Base-by-base conservation (phyloP, 2,797 vertebrate species). In the Chelidonichthys spinosus region DNA sequence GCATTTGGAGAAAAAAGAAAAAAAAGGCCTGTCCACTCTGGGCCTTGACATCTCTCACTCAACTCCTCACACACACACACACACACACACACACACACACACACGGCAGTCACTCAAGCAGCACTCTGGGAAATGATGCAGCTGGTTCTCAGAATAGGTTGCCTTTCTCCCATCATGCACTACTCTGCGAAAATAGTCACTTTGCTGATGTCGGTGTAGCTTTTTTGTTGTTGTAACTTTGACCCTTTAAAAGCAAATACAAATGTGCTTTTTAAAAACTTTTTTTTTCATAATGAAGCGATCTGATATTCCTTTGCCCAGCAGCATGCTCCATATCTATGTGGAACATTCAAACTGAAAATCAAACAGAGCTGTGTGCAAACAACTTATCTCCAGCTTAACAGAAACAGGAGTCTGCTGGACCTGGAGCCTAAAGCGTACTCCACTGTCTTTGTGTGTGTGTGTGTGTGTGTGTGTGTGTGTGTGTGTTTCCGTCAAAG, bases 81-180 rank as follows among this genome's bases (percentile, higher is more conserved):
- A 46, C 69, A 47, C 42, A 13, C 59, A 61, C 58, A 72, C 46
- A 73, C 55, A 61, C 56, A 76, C 49, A 54, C 65, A 64, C 54
- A 66, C 63, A 69, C 65, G 58, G 76, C 83, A 85, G 82, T 83
- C 89, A 89, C 79, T 86, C 88, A 87, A 85, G 83, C 64, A 87
- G 88, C 87, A 92, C 85, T 92, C 78, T 84, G 86, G 85, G 87
- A 91, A 90, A 91, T 90, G 87, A 93, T 89, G 86, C 89, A 76
- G 79, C 58, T 43, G 17, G 67, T 83, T 88, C 81, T 85, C 72
- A 81, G 83, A 89, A 81, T 84, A 75, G 50, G 67, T 71, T 87
- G 90, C 91, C 88, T 88, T 84, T 90, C 85, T 85, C 82, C 79
- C 66, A 67, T 69, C 72, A 76, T 63, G 78, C 74, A 66, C 56